phyloP scores from a whole-genome alignment of 1,140 invertebrate genomes.

The Diuraphis noxia region DNA sequence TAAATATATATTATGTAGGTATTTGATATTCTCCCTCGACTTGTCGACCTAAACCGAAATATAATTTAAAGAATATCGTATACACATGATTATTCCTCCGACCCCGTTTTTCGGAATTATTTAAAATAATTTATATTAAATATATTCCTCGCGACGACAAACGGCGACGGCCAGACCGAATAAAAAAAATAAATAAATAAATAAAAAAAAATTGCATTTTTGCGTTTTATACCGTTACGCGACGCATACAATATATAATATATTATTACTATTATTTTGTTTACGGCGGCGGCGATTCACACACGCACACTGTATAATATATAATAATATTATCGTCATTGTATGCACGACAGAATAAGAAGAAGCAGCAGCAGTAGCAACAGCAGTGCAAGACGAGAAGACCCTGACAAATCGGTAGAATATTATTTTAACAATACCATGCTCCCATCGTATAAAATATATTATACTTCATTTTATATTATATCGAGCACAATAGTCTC shows the following conservation, averaged over 20 bases:
- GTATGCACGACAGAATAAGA: background rate
- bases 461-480: background rate
- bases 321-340: background rate
- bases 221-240: background rate
- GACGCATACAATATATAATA: background rate
- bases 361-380: background rate
- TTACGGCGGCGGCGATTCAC: background rate
- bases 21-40: background rate
- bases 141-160: background rate
- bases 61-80: background rate
- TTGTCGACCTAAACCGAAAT: background rate
- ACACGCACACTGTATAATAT: background rate
- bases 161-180: background rate
- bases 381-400: background rate
- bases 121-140: background rate
- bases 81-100: background rate
- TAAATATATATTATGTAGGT: too few relatives aligned
- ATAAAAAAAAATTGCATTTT: background rate
- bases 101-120: background rate
- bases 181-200: background rate
- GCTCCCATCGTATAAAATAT: background rate
- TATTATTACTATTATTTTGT: background rate
- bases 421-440: constrained; percentile 1
- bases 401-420: constrained; percentile 47
- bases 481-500: constrained; percentile 19